These are phyloP conservation scores for Peromyscus californicus DNA, from an alignment of 2,113 vertebrate genomes.

Conservation along the genomic window DNA sequence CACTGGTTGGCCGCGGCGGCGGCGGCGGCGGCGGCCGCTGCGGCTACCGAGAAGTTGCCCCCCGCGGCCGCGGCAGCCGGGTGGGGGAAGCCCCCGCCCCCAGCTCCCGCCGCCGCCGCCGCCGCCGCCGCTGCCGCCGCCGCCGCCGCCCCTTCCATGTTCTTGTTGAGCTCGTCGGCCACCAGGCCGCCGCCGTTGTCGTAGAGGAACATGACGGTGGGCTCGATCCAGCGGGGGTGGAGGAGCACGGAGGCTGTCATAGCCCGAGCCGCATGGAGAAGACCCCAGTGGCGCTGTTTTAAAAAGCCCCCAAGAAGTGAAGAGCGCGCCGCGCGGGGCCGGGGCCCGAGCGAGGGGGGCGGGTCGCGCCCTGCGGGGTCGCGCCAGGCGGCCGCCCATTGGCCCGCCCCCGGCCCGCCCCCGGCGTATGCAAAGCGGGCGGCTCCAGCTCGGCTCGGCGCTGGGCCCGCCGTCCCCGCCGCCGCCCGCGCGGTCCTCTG, in stretches of 20 bases:
- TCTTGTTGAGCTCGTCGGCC: constrained; percentile 96
- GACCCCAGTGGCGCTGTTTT: constrained; percentile 95
- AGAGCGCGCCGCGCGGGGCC: constrained; percentile 88
- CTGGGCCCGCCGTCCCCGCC: constrained; percentile 81
- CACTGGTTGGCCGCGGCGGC: constrained; percentile 94
- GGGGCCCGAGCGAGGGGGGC: constrained; percentile 84
- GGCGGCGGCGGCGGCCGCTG: constrained; percentile 88
- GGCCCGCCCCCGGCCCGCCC: constrained; percentile 90
- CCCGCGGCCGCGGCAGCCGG: constrained; percentile 88
- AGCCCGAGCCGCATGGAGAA: constrained; percentile 97
- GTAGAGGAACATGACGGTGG: constrained; percentile 98
- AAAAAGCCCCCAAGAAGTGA: constrained; percentile 97
- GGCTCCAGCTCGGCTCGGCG: constrained; percentile 50
- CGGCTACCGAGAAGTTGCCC: constrained; percentile 93
- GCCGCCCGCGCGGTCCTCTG: constrained; percentile 50
- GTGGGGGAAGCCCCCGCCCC: constrained; percentile 89
- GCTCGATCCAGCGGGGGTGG: constrained; percentile 99
- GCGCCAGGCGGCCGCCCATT: constrained; percentile 91
- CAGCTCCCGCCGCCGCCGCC: constrained; percentile 92
- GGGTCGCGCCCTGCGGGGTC: constrained; percentile 91
- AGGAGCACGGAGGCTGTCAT: constrained; percentile 99
- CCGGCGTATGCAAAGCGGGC: constrained; percentile 98
- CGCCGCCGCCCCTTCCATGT: constrained; percentile 95
- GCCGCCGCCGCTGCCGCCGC: constrained; percentile 89
- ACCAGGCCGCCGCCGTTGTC: constrained; percentile 94